A percentile compares a stretch with the other conserved stretches of the same genome.
Conservation (phyloP, 2,797 vertebrate species). For the Ceryle rudis region DNA sequence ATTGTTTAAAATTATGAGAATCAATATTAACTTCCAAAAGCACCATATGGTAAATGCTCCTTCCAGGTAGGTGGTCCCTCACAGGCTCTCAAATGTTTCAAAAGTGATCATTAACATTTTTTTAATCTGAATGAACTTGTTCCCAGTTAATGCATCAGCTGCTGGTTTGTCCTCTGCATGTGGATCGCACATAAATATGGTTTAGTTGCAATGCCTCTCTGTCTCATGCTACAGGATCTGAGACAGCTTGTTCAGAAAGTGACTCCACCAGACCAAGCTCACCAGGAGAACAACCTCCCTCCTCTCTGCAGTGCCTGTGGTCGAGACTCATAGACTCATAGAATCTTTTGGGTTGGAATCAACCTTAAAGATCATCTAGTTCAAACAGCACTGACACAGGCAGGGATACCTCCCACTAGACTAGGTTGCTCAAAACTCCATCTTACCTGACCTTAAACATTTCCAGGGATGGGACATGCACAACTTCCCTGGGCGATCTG, state of each 20-base stretch:
- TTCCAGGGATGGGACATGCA: too few species aligned
- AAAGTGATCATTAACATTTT: slow-evolving; percentile 70
- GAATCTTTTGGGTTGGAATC: too few species aligned
- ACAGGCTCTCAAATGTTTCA: slow-evolving; percentile 68
- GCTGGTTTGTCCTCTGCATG: slow-evolving; percentile 33
- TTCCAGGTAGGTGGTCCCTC: slow-evolving; percentile 71
- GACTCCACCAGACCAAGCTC: background rate
- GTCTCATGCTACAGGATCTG: background rate
- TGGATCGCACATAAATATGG: slow-evolving; percentile 9
- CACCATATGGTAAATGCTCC: slow-evolving; percentile 81
- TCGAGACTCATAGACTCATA: background rate
- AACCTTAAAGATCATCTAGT: too few species aligned
- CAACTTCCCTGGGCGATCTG: too few species aligned
- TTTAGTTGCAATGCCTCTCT: background rate
- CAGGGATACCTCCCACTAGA: too few species aligned
- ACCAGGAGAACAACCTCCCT: background rate
- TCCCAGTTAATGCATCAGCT: slow-evolving; percentile 55
- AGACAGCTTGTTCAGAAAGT: background rate
- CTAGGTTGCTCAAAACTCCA: too few species aligned
- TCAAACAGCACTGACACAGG: too few species aligned
- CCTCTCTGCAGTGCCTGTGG: background rate
- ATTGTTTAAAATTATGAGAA: slow-evolving; percentile 84
- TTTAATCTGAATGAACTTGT: slow-evolving; percentile 71
- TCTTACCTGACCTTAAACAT: too few species aligned
- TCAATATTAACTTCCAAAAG: slow-evolving; percentile 82